Evolutionary conservation across 2,888 invertebrate genomes (phyloP).

Genomic region (Scaptodrosophila latifasciaeformis): DNA sequence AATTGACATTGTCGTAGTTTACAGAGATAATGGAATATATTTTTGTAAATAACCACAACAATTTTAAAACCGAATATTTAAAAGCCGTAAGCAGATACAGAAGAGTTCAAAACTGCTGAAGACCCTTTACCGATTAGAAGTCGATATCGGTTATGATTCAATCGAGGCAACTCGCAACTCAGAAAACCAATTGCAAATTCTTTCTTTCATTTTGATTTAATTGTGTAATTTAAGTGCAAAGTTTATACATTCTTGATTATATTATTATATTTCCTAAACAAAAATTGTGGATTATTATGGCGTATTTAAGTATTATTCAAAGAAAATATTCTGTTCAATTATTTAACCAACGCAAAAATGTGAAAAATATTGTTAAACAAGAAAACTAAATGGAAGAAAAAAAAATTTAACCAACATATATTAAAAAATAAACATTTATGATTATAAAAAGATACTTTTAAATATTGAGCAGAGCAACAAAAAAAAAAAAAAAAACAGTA

Average conservation of each 20-base stretch:
- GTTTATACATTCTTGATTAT: conserved; percentile 57
- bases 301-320: conserved; percentile 49
- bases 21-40: conserved; percentile 9
- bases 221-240: conserved; percentile 56
- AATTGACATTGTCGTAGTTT: conserved; percentile 22
- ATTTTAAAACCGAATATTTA: too few relatives aligned
- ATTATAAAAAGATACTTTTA: conserved; percentile 22
- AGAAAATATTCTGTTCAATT: conserved; percentile 41
- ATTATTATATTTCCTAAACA: conserved; percentile 27
- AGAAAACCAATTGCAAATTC: too few relatives aligned
- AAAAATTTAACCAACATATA: conserved; percentile 23
- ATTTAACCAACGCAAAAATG: conserved; percentile 43
- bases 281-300: conserved; percentile 23
- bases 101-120: too few relatives aligned
- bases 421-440: conserved; percentile 27
- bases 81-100: too few relatives aligned
- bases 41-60: conserved; percentile 9
- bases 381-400: conserved; percentile 25
- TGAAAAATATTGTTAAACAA: conserved; percentile 62
- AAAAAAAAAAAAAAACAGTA: too few relatives aligned
- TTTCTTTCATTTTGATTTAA: conserved; percentile 34
- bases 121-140: too few relatives aligned
- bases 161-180: too few relatives aligned
- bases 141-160: too few relatives aligned
- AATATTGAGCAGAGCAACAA: too few relatives aligned